A percentile compares a stretch with the other conserved stretches of the same genome.
These are phyloP conservation scores for Cavia porcellus DNA, from an alignment of 2,113 vertebrate species.

Conservation along the genomic window DNA sequence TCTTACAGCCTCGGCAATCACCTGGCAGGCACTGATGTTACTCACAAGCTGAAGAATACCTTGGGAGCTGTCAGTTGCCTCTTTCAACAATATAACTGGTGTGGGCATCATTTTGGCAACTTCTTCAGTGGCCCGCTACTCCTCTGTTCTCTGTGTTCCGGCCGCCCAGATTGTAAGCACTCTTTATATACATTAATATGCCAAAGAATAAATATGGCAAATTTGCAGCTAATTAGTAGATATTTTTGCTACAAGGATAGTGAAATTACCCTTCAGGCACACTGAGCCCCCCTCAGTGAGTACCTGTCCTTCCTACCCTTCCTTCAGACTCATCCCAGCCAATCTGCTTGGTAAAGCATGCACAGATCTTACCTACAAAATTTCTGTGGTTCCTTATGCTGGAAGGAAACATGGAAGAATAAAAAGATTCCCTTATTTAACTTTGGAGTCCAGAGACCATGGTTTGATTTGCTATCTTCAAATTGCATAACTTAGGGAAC, in stretches of 20 bases:
- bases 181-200: not conserved
- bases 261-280: not conserved
- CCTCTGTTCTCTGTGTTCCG: accelerated
- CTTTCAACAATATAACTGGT: conserved; percentile 97
- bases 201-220: not conserved
- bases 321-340: not conserved
- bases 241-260: not conserved
- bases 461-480: not conserved
- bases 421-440: not conserved
- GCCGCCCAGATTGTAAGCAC: not conserved
- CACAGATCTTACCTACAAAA: not conserved
- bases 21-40: conserved; percentile 99
- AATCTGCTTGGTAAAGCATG: not conserved
- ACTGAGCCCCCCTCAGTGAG: not conserved
- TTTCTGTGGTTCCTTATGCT: not conserved
- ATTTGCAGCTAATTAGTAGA: not conserved
- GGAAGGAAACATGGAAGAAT: not conserved
- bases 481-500: not conserved
- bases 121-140: not conserved
- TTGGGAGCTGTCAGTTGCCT: conserved; percentile 97
- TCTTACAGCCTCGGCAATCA: conserved; percentile 96
- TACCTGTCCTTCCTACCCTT: not conserved
- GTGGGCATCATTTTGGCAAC: conserved; percentile 91
- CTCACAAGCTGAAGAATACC: conserved; percentile 97
- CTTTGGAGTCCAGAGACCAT: not conserved